These are phyloP conservation scores for Arion vulgaris DNA, from an alignment of 1,140 invertebrate species.

Conservation along the genomic window DNA sequence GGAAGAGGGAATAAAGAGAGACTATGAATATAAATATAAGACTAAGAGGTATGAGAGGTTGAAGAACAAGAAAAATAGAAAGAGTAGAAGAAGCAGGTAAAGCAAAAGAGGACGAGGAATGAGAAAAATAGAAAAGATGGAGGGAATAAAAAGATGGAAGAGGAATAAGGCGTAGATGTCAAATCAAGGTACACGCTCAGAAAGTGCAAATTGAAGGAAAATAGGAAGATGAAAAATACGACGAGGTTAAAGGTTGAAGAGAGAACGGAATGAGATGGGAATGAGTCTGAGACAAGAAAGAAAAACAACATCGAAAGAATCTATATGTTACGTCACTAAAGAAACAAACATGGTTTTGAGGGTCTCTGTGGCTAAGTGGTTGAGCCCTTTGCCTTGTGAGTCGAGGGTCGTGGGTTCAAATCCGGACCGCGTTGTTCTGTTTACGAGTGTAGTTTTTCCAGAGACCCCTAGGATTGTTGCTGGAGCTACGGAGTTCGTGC, in stretches of 20 bases:
- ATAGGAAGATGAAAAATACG: not conserved
- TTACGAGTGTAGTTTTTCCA: too few relatives aligned
- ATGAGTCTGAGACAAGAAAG: too few relatives aligned
- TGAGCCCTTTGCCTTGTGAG: too few relatives aligned
- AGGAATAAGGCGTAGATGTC: not conserved
- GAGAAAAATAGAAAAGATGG: not conserved
- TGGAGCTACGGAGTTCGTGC: too few relatives aligned
- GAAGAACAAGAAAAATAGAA: not conserved
- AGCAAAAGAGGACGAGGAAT: not conserved
- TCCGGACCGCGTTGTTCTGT: too few relatives aligned
- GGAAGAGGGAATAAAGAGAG: not conserved
- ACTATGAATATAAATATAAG: not conserved
- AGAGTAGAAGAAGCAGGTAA: too few relatives aligned
- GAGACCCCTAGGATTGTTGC: too few relatives aligned
- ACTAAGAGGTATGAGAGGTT: not conserved
- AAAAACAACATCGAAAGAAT: too few relatives aligned
- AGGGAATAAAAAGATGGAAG: not conserved
- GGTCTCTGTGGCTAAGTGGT: too few relatives aligned
- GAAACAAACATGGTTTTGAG: too few relatives aligned
- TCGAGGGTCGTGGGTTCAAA: too few relatives aligned
- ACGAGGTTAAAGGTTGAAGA: not conserved
- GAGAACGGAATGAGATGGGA: not conserved
- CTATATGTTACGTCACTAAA: too few relatives aligned
- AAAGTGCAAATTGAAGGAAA: not conserved
- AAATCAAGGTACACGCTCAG: not conserved